These are phyloP conservation scores for Phenacoccus solenopsis DNA, from an alignment of 1,140 invertebrate species.

Conservation along the genomic window DNA sequence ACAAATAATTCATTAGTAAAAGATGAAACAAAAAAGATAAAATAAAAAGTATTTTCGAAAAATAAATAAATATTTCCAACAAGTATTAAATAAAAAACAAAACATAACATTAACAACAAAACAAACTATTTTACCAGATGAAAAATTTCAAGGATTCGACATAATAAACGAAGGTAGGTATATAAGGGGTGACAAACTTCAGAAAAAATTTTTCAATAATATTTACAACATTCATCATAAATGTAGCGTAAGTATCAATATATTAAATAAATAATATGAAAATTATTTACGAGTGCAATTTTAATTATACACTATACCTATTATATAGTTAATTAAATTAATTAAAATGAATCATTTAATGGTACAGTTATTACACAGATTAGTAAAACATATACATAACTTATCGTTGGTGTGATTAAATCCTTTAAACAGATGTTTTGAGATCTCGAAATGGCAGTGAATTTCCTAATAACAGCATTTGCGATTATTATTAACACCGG, in stretches of 20 bases:
- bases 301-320: too few species aligned
- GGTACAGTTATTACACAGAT: not conserved
- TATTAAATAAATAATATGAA: not conserved
- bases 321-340: too few species aligned
- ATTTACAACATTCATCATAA: not conserved
- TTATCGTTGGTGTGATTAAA: not conserved
- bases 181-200: not conserved
- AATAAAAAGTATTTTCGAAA: not conserved
- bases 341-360: not conserved
- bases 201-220: not conserved
- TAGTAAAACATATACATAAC: not conserved
- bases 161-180: not conserved
- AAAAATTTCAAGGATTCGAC: not conserved
- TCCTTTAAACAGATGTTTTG: not conserved
- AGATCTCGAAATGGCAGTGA: conserved; percentile 8
- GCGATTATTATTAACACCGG: conserved; percentile 56
- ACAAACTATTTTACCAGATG: not conserved
- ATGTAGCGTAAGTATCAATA: not conserved
- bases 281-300: not conserved
- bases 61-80: not conserved
- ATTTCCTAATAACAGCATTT: conserved; percentile 41
- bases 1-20: not conserved
- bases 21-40: too few species aligned
- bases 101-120: not conserved
- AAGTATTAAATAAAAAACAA: not conserved